Conservation (phyloP, 2,888 invertebrate genomes). For the Xestia ashworthii region DNA sequence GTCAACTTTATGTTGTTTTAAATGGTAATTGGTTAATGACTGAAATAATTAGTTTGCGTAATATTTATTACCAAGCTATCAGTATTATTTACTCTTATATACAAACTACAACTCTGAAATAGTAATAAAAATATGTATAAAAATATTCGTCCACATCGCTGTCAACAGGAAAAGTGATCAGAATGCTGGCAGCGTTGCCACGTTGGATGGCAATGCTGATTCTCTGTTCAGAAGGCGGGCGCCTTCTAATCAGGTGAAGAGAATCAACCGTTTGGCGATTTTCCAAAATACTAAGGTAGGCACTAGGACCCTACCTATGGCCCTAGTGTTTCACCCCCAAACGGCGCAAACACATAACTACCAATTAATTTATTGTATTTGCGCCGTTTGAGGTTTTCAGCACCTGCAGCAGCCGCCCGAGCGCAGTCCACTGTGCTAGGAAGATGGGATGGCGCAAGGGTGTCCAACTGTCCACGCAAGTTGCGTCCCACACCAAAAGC, state of each 20-base stretch:
- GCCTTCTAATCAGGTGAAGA: neutral
- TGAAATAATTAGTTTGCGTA: neutral
- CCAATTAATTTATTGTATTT: neutral
- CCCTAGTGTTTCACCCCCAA: neutral
- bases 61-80: too few species aligned
- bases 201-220: neutral
- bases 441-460: neutral
- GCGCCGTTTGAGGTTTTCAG: neutral
- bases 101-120: too few species aligned
- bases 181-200: neutral
- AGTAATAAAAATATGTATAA: neutral
- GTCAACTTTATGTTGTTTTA: conserved; percentile 18
- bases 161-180: neutral
- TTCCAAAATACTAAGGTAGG: neutral
- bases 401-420: neutral
- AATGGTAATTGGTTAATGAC: neutral
- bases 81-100: too few species aligned
- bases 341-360: neutral
- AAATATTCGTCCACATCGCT: neutral
- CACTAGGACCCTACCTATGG: neutral
- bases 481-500: neutral
- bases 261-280: neutral
- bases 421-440: too few species aligned
- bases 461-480: neutral
- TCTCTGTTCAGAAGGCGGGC: neutral